Conservation (phyloP, 2,113 vertebrate genomes). For the Charina bottae region DNA sequence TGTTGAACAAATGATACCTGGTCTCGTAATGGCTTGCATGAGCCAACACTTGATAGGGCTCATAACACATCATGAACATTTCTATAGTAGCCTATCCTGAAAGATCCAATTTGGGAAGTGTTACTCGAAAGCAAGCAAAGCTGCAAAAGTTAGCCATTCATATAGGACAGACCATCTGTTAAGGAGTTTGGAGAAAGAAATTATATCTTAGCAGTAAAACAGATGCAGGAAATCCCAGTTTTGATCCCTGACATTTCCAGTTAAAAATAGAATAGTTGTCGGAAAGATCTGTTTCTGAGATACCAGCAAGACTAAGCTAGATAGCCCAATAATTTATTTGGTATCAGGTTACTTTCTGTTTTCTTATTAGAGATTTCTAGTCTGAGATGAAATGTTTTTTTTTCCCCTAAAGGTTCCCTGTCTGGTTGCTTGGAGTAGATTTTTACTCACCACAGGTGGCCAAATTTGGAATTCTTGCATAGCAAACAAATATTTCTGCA, state of each 20-base stretch:
- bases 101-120: not conserved
- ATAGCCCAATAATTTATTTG: not conserved
- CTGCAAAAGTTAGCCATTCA: not conserved
- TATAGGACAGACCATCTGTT: not conserved
- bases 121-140: not conserved
- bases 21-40: not conserved
- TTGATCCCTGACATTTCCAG: not conserved
- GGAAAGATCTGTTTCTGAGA: not conserved
- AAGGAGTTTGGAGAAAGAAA: not conserved
- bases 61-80: not conserved
- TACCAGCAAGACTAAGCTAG: not conserved
- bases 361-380: not conserved
- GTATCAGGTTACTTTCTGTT: not conserved
- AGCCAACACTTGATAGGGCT: not conserved
- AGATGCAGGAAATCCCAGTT: not conserved
- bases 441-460: constrained; percentile 1
- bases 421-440: not conserved
- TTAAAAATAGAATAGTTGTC: not conserved
- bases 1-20: not conserved
- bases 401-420: not conserved
- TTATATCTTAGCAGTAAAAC: not conserved
- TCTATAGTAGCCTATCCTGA: not conserved
- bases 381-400: not conserved
- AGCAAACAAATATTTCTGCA: constrained; percentile 5
- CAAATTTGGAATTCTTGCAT: not conserved